phyloP scores from a whole-genome alignment of 2,888 invertebrate species.

The Trichogramma dendrolimi region DNA sequence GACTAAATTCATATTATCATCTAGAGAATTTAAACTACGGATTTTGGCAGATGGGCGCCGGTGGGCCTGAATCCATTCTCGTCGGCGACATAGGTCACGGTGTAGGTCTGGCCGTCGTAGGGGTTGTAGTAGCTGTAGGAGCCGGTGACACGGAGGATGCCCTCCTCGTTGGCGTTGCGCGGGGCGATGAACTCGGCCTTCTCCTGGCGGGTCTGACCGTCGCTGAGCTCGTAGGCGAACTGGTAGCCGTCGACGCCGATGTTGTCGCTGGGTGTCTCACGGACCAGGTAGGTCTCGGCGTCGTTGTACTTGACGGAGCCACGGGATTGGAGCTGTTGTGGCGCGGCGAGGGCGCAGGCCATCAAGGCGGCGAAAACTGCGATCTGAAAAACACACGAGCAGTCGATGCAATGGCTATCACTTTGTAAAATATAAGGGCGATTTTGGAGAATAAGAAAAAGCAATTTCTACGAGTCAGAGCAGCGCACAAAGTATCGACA shows the following conservation, averaged over 20 bases:
- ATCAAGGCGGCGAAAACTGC: conserved; percentile 16
- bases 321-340: conserved; percentile 2
- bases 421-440: too few species aligned
- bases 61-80: conserved; percentile 39
- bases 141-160: conserved; percentile 36
- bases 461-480: too few species aligned
- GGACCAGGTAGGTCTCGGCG: neutral
- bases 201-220: conserved; percentile 12
- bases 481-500: too few species aligned
- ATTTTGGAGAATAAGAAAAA: too few species aligned
- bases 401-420: too few species aligned
- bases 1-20: neutral
- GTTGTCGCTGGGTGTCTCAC: conserved; percentile 16
- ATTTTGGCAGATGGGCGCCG: conserved; percentile 35
- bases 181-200: neutral
- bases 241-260: conserved; percentile 15
- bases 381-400: conserved; percentile 13
- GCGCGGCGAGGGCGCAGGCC: conserved; percentile 7
- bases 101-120: conserved; percentile 33
- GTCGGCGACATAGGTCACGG: conserved; percentile 39
- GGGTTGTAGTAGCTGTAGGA: conserved; percentile 40
- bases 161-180: neutral
- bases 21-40: neutral
- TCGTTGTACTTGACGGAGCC: neutral
- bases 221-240: conserved; percentile 11